Base-by-base conservation (phyloP, 2,797 vertebrate species). In the Pseudochaenichthys georgianus region DNA sequence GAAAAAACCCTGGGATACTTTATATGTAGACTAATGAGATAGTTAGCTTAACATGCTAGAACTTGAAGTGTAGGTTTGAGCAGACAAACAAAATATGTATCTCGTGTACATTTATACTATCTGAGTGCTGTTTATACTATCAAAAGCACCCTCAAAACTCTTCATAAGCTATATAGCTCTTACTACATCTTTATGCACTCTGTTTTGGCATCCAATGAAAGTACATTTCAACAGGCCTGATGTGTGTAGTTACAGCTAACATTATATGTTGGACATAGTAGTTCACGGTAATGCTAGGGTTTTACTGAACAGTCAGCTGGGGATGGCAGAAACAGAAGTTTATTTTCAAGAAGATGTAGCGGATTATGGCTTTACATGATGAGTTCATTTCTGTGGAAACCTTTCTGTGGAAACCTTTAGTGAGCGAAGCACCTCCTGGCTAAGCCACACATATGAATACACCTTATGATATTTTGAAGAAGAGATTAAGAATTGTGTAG, bases 331-430 rank as follows among this genome's bases (percentile, higher is more conserved):
- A 69, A 55, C 9, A 31, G n/a, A 57, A n/a, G 42, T 58, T 58
- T 64, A 51, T 63, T 52, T 41, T 47, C 51, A 15, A 3, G 5
- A 42, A 73, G 70, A 58, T 58, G 60, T 65, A 79, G 45, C 50
- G 1, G 64, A 85, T 82, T 86, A 82, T 81, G 64, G 73, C 64
- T 71, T 77, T 70, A 78, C 10, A 34, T 28, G 23, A 3, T 3
- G 23, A 64, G 48, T 81, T 89, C 58, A 72, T 78, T 80, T 82
- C 52, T 87, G 80, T 79, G 65, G 50, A 87, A 87, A 79, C 58
- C 70, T 78, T 80, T 82, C 52, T 87, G 80, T 79, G 65, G 50
- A 87, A 87, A 79, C 58, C 43, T 61, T 67, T 15, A 0, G 38
- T 15, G 38, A 73, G 21, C 75, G 48, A 71, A 73, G 50, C 51